Percentiles rank a stretch among this genome's conserved stretches.
Conservation (phyloP, 35 echinoderm and acorn worm species). For the Patiria miniata region DNA sequence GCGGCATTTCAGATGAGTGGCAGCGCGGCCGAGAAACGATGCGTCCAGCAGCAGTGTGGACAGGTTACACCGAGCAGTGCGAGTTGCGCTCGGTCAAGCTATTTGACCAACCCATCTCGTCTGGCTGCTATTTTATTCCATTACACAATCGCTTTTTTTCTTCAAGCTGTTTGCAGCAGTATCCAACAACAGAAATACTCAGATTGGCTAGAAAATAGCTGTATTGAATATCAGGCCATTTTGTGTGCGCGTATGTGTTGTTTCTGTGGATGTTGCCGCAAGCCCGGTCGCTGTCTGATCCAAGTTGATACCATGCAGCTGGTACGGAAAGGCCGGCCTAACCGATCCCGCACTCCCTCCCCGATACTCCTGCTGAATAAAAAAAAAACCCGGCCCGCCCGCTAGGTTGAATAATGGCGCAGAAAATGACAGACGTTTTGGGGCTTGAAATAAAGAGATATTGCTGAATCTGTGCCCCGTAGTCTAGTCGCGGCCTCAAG, state of each 20-base stretch:
- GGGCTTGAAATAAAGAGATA: constrained; percentile 5
- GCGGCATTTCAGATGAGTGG: background rate
- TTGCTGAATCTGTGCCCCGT: constrained; percentile 18
- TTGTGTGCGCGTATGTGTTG: no score
- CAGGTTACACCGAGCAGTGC: background rate
- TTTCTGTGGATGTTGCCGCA: background rate
- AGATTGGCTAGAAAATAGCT: background rate
- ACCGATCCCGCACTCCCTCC: background rate
- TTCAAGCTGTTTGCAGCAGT: background rate
- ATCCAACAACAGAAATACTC: background rate
- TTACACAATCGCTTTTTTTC: background rate
- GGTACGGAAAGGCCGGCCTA: constrained; percentile 22
- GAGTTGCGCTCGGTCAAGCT: no score
- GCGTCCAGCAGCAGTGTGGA: background rate
- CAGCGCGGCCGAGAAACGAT: background rate
- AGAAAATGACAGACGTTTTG: constrained; percentile 21
- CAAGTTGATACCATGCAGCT: constrained; percentile 27
- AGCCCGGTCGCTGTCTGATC: constrained; percentile 18
- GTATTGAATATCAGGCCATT: background rate
- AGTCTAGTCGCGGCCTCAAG: background rate
- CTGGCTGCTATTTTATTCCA: no score
- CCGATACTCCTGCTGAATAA: background rate
- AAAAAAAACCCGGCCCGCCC: constrained; percentile 20
- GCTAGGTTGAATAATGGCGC: constrained; percentile 6
- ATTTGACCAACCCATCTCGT: no score